These are phyloP conservation scores for Hirtodrosophila duncani DNA, from an alignment of 2,888 invertebrate genomes.

Conservation along the genomic window DNA sequence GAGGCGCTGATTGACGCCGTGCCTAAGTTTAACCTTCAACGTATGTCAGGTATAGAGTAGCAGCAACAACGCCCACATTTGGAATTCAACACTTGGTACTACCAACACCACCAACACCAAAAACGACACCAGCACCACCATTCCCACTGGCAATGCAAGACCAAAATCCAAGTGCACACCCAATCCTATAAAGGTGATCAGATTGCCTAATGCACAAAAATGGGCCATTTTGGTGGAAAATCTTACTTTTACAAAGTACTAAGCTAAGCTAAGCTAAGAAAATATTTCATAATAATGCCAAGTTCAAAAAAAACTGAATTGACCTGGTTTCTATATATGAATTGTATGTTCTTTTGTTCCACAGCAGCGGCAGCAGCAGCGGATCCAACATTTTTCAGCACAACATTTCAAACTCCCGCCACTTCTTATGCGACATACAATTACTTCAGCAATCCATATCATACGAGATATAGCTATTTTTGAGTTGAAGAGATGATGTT, in stretches of 20 bases:
- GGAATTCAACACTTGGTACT: constrained; percentile 56
- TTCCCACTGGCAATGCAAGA: too few relatives aligned
- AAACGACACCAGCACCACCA: constrained; percentile 55
- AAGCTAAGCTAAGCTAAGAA: too few relatives aligned
- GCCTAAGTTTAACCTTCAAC: constrained; percentile 25
- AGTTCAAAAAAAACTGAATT: constrained; percentile 18
- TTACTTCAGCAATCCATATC: constrained; percentile 70
- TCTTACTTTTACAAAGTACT: too few relatives aligned
- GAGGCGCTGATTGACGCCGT: constrained; percentile 47
- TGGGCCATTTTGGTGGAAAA: too few relatives aligned
- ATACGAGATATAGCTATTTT: constrained; percentile 65
- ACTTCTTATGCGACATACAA: constrained; percentile 71
- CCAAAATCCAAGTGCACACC: constrained; percentile 25
- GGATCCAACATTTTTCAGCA: constrained; percentile 57
- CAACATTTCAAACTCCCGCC: constrained; percentile 61
- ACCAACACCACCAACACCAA: constrained; percentile 16
- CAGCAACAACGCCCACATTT: constrained; percentile 63
- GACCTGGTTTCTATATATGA: constrained; percentile 15
- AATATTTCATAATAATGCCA: constrained; percentile 23
- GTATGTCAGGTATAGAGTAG: constrained; percentile 50
- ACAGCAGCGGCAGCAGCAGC: constrained; percentile 50
- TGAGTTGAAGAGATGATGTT: constrained; percentile 26
- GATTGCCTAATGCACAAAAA: background rate
- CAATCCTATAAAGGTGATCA: constrained; percentile 24
- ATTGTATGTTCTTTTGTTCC: constrained; percentile 15